These are phyloP conservation scores for Sebastes vulpes DNA, from an alignment of 2,797 vertebrate genomes.

Conservation along the genomic window DNA sequence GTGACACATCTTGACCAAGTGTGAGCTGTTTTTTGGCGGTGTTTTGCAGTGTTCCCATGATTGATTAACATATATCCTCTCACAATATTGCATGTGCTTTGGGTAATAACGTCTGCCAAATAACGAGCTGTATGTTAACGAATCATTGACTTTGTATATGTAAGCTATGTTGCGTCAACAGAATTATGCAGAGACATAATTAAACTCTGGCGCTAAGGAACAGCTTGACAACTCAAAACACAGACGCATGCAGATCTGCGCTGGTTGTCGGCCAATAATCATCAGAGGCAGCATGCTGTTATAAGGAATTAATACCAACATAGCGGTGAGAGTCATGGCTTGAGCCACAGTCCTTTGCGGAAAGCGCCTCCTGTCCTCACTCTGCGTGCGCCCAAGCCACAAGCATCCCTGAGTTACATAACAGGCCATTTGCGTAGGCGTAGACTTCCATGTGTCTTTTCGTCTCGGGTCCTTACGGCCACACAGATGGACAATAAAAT, in stretches of 20 bases:
- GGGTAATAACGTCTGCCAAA: slow-evolving; percentile 7
- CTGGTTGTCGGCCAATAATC: slow-evolving; percentile 37
- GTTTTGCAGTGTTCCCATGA: neutral
- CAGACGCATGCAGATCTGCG: slow-evolving; percentile 6
- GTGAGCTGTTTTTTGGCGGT: slow-evolving; percentile 6
- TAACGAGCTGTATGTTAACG: neutral
- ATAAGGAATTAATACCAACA: slow-evolving; percentile 49
- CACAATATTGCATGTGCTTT: slow-evolving; percentile 14
- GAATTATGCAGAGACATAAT: slow-evolving; percentile 31
- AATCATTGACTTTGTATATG: slow-evolving; percentile 27
- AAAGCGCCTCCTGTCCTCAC: slow-evolving; percentile 49
- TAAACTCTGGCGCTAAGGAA: neutral
- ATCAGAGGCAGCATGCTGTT: slow-evolving; percentile 32
- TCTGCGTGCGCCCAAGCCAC: slow-evolving; percentile 53
- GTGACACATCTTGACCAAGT: slow-evolving; percentile 30
- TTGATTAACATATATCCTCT: neutral
- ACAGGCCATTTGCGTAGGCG: slow-evolving; percentile 44
- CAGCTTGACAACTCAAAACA: slow-evolving; percentile 34
- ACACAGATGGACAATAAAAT: slow-evolving; percentile 54
- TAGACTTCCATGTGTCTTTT: slow-evolving; percentile 51
- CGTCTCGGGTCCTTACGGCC: slow-evolving; percentile 33
- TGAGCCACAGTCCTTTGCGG: slow-evolving; percentile 22
- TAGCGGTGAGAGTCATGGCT: slow-evolving; percentile 43
- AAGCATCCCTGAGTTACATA: slow-evolving; percentile 70
- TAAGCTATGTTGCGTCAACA: slow-evolving; percentile 24